Evolutionary conservation across 1,140 invertebrate species (phyloP), one percentile per base, ranked within the genome.

Genomic region (Eriocheir sinensis): DNA sequence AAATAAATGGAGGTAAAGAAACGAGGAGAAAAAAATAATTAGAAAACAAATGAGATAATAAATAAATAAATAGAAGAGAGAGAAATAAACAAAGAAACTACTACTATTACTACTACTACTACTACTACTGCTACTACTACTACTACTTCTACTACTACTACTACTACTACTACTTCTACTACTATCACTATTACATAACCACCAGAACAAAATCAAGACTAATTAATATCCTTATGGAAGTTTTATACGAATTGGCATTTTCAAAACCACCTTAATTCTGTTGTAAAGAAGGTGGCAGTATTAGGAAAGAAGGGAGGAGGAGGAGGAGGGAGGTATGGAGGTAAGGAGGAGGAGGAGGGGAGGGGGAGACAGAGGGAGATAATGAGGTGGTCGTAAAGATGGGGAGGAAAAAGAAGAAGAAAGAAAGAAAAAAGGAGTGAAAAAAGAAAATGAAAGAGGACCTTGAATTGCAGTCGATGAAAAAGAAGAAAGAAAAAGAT

Each of bases 1-100:
- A n/a, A n/a, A n/a, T 15, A n/a, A 72, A 72, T 15, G n/a, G 60
- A n/a, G 60, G 60, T 15, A 72, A n/a, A 72, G 60, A 72, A 72
- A 72, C 12, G 60, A 72, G 60, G 60, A 72, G 60, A n/a, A n/a
- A 72, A n/a, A 15, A 72, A 15, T 15, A 15, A n/a, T 15, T 15
- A 72, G 60, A 72, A 72, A 72, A 72, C n/a, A 72, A 72, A 72
- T 15, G 60, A 72, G n/a, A 72, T 72, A n/a, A 72, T 15, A 72
- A n/a, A 72, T 72, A n/a, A 72, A n/a, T 15, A 72, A n/a, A n/a
- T 15, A n/a, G 36, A 2, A 34, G 83, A 27, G 40, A 27, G 40
- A 2, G 83, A 32, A 34, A 32, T n/a, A 72, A n/a, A 72, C 12
- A n/a, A 72, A 72, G 60, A n/a, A 72, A 72, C 44, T 48, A 48